A percentile compares a stretch with the other conserved stretches of the same genome.
Conservation (phyloP, 2,888 invertebrate species). For the Lacanobia wlatinum region DNA sequence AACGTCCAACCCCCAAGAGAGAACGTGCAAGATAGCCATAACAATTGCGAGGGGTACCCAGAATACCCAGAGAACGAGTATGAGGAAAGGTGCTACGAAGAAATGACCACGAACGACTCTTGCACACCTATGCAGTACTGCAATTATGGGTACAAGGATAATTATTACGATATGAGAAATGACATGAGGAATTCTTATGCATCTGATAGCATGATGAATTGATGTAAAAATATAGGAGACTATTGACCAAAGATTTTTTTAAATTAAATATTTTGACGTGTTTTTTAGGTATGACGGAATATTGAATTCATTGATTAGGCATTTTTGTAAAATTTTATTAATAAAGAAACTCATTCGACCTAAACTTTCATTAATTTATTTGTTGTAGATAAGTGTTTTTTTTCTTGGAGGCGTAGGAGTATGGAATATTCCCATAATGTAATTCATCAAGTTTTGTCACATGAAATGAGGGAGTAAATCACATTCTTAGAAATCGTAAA, state of each 20-base stretch:
- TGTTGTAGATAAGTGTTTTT: no score
- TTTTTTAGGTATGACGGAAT: neutral
- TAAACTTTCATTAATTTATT: neutral
- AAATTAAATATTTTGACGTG: neutral
- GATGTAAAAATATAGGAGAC: neutral
- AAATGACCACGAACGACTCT: constrained; percentile 74
- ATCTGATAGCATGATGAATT: constrained; percentile 80
- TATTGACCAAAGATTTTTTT: constrained; percentile 28
- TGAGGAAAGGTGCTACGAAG: constrained; percentile 83
- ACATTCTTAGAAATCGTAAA: constrained; percentile 39
- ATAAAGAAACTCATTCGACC: constrained; percentile 27
- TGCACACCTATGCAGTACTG: constrained; percentile 80
- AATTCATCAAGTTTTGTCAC: constrained; percentile 36
- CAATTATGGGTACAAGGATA: constrained; percentile 85
- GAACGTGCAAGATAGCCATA: constrained; percentile 51
- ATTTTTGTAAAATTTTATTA: constrained; percentile 13
- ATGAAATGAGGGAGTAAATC: constrained; percentile 34
- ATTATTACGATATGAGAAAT: constrained; percentile 83
- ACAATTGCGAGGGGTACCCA: constrained; percentile 74
- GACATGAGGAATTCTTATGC: constrained; percentile 80
- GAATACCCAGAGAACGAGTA: constrained; percentile 86
- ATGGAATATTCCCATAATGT: neutral
- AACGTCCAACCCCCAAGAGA: constrained; percentile 60
- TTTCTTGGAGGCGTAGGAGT: neutral
- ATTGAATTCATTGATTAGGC: constrained; percentile 11